These are phyloP conservation scores for Stenchaetothrips biformis DNA, from an alignment of 2,888 invertebrate genomes.

Conservation along the genomic window DNA sequence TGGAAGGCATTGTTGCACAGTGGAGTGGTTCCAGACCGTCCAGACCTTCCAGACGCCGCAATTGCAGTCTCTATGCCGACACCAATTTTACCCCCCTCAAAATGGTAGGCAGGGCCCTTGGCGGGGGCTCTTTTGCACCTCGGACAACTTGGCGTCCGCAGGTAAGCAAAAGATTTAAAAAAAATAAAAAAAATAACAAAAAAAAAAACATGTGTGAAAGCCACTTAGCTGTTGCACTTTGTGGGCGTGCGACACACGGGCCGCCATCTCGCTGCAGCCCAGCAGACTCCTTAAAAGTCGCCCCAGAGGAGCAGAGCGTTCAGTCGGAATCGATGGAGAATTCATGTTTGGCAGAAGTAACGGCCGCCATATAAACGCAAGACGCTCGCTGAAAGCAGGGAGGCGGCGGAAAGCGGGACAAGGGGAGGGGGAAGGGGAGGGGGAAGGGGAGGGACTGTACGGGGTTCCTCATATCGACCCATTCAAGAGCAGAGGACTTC, in stretches of 20 bases:
- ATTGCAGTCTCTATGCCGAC: not conserved
- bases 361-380: constrained; percentile 12
- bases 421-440: not conserved
- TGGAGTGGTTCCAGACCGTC: not conserved
- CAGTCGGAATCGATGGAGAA: constrained; percentile 22
- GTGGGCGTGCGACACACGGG: not conserved
- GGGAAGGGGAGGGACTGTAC: not conserved
- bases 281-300: too few species aligned
- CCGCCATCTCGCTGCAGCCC: not conserved
- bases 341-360: constrained; percentile 14
- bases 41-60: not conserved
- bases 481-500: not conserved
- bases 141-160: too few species aligned
- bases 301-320: not conserved
- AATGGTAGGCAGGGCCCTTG: not conserved
- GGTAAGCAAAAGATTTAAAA: too few species aligned
- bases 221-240: too few species aligned
- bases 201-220: too few species aligned
- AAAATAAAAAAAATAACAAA: too few species aligned
- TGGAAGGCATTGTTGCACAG: not conserved
- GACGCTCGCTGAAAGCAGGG: constrained; percentile 12
- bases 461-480: not conserved
- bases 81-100: not conserved
- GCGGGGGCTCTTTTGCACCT: too few species aligned
- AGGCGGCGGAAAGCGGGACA: not conserved